These are phyloP conservation scores for Apis florea DNA, from an alignment of 1,140 invertebrate species.

Conservation along the genomic window DNA sequence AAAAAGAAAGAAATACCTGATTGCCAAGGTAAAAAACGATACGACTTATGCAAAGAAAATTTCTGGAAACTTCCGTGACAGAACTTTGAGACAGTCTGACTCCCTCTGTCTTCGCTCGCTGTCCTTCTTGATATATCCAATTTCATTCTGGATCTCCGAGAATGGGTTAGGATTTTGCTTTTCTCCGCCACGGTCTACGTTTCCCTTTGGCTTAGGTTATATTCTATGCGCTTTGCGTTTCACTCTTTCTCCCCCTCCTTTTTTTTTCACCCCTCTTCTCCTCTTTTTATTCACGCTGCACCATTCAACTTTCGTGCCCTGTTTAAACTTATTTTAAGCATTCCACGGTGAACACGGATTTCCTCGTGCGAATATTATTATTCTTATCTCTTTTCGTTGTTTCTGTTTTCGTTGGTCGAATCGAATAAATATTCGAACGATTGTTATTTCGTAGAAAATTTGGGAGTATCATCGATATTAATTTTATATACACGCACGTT, in stretches of 20 bases:
- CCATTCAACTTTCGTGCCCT: slow-evolving; percentile 27
- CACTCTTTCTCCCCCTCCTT: not conserved
- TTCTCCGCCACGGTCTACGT: slow-evolving; percentile 13
- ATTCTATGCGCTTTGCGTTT: slow-evolving; percentile 41
- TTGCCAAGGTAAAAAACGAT: slow-evolving; percentile 15
- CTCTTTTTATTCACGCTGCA: slow-evolving; percentile 3
- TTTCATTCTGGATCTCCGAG: slow-evolving; percentile 49
- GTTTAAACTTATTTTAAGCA: slow-evolving; percentile 24
- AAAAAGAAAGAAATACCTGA: slow-evolving; percentile 55
- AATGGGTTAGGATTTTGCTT: slow-evolving; percentile 49
- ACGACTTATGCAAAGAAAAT: slow-evolving; percentile 46
- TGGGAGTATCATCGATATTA: too few relatives aligned
- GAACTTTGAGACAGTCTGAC: slow-evolving; percentile 40
- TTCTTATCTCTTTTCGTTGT: not conserved
- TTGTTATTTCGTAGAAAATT: not conserved
- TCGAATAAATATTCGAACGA: too few relatives aligned
- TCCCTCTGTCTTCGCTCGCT: slow-evolving; percentile 23
- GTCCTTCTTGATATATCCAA: slow-evolving; percentile 50
- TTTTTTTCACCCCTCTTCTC: not conserved
- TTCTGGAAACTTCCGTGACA: slow-evolving; percentile 39
- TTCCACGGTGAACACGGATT: not conserved
- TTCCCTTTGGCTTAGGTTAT: slow-evolving; percentile 39
- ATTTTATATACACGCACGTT: too few relatives aligned
- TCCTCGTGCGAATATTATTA: not conserved
- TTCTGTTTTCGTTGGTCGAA: too few relatives aligned